Evolutionary conservation across 2,888 invertebrate genomes (phyloP).

Genomic region (Coelopa pilipes): DNA sequence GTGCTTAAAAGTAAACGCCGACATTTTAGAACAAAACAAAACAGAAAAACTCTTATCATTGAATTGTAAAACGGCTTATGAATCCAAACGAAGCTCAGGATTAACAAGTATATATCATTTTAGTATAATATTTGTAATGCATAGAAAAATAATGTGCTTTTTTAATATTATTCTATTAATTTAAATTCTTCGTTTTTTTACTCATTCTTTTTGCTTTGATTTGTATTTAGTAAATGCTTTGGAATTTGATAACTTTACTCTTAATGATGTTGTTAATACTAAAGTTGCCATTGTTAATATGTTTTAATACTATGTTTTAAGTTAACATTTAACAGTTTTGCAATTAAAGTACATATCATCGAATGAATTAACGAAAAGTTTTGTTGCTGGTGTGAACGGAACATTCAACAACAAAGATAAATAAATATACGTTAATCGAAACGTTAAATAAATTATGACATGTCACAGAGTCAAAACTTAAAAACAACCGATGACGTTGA

Average conservation of each 20-base stretch:
- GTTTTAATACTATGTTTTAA: slow-evolving; percentile 20
- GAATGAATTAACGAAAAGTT: slow-evolving; percentile 6
- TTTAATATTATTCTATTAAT: slow-evolving; percentile 9
- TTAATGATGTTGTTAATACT: too few relatives aligned
- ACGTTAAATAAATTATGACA: not conserved
- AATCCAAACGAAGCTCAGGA: not conserved
- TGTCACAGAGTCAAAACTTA: slow-evolving; percentile 1
- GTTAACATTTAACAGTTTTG: slow-evolving; percentile 21
- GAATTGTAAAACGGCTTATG: slow-evolving; percentile 4
- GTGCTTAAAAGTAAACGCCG: slow-evolving; percentile 31
- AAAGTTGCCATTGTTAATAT: slow-evolving; percentile 17
- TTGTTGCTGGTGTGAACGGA: not conserved
- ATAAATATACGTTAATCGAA: not conserved
- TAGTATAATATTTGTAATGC: not conserved
- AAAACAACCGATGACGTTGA: not conserved
- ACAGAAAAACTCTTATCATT: not conserved
- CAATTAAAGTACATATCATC: too few relatives aligned
- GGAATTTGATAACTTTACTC: slow-evolving; percentile 1
- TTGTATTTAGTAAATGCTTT: slow-evolving; percentile 13
- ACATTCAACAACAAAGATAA: too few relatives aligned
- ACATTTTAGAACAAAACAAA: not conserved
- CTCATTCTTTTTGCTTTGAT: slow-evolving; percentile 5
- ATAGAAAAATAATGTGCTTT: slow-evolving; percentile 19
- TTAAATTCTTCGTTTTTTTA: not conserved
- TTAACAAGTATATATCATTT: not conserved